phyloP scores from a whole-genome alignment of 1,140 invertebrate species.

The Muscidifurax raptorellus region DNA sequence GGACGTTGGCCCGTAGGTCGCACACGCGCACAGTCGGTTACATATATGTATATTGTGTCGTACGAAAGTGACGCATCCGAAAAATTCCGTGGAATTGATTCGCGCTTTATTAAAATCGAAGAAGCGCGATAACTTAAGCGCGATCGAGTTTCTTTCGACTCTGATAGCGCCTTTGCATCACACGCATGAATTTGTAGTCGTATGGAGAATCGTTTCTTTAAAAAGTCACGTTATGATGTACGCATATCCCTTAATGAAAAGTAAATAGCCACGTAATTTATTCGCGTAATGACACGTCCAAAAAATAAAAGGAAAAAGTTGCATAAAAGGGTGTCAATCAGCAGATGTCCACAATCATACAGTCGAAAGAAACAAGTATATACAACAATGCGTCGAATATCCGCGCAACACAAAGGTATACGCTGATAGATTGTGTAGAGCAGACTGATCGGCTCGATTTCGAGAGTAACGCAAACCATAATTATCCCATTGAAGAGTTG shows the following conservation, averaged over 20 bases:
- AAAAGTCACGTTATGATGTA: too few relatives aligned
- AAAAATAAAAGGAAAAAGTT: too few relatives aligned
- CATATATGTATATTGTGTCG: too few relatives aligned
- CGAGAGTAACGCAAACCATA: background rate
- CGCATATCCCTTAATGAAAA: too few relatives aligned
- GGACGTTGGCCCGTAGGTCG: background rate
- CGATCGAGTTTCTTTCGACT: background rate
- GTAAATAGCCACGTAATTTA: too few relatives aligned
- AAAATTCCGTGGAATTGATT: background rate
- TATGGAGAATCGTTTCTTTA: too few relatives aligned
- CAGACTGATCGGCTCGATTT: background rate
- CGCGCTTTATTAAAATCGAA: background rate
- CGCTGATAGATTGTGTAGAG: background rate
- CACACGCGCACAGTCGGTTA: background rate
- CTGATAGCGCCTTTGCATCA: background rate
- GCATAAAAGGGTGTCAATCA: background rate
- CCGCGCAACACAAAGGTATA: background rate
- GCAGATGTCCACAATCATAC: background rate
- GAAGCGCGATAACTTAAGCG: background rate
- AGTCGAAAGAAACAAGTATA: background rate
- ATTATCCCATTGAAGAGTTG: conserved; percentile 29
- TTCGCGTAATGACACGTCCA: too few relatives aligned
- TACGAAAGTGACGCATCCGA: background rate
- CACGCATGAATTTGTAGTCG: background rate
- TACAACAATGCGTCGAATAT: background rate